Conservation (phyloP, 2,888 invertebrate genomes). For the Macrosoma leucophasiata region DNA sequence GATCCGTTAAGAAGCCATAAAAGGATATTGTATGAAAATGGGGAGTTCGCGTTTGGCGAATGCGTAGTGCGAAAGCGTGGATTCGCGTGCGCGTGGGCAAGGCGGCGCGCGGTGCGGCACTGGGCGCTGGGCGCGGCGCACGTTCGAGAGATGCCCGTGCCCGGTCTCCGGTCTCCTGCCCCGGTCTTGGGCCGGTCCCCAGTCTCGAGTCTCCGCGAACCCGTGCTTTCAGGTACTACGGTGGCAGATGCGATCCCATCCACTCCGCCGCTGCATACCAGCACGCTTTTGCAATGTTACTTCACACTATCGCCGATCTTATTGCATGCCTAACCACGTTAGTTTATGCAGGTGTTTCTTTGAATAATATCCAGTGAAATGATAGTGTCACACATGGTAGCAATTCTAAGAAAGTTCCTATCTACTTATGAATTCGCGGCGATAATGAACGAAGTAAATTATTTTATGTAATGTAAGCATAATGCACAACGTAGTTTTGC, state of each 20-base stretch:
- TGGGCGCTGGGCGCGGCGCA: slow-evolving; percentile 34
- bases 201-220: slow-evolving; percentile 36
- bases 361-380: too few species aligned
- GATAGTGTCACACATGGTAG: too few species aligned
- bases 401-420: too few species aligned
- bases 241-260: slow-evolving; percentile 31
- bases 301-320: slow-evolving; percentile 23
- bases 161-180: slow-evolving; percentile 51
- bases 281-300: slow-evolving; percentile 30
- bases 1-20: slow-evolving; percentile 36
- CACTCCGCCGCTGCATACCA: slow-evolving; percentile 28
- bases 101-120: slow-evolving; percentile 63
- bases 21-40: slow-evolving; percentile 44
- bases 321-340: too few species aligned
- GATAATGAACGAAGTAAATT: too few species aligned
- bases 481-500: too few species aligned
- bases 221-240: slow-evolving; percentile 38
- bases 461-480: too few species aligned
- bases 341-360: too few species aligned
- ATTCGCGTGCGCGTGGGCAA: slow-evolving; percentile 62
- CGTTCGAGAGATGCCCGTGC: slow-evolving; percentile 25
- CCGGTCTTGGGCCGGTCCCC: slow-evolving; percentile 51
- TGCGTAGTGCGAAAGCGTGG: slow-evolving; percentile 46
- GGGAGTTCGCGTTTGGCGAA: slow-evolving; percentile 37
- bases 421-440: too few species aligned